phyloP scores from a whole-genome alignment of 92 coral and sea anemone genomes.

The Epizoanthus ramosus region DNA sequence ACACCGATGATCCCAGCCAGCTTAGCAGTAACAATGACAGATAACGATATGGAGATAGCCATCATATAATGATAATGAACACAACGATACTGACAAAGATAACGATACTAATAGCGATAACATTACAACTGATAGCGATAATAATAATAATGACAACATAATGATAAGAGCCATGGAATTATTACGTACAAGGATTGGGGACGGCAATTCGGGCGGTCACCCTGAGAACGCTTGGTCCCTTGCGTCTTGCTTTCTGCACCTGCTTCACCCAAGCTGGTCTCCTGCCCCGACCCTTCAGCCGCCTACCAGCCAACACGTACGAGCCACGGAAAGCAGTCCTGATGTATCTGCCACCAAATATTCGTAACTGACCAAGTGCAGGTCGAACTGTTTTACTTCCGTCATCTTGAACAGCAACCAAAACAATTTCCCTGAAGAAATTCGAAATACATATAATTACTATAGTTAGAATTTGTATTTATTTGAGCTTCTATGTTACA shows the following conservation, averaged over 20 bases:
- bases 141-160: neutral
- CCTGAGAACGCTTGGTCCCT: conserved; percentile 20
- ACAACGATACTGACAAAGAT: neutral
- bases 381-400: conserved; percentile 28
- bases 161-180: neutral
- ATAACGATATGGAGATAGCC: too few species aligned
- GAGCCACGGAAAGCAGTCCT: conserved; percentile 29
- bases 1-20: too few species aligned
- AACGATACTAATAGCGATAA: too few species aligned
- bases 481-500: too few species aligned
- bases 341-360: conserved; percentile 9
- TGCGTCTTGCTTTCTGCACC: conserved; percentile 37
- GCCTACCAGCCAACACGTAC: conserved; percentile 17
- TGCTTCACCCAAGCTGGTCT: conserved; percentile 27
- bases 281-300: neutral
- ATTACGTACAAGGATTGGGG: conserved; percentile 25
- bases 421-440: conserved; percentile 16
- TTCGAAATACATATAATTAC: neutral
- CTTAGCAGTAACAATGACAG: too few species aligned
- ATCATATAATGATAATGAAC: too few species aligned
- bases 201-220: conserved; percentile 11
- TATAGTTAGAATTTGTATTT: too few species aligned
- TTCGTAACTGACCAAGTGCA: conserved; percentile 10
- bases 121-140: neutral
- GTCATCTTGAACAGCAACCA: conserved; percentile 32